Percentiles rank a stretch among this genome's conserved stretches.
Conservation (phyloP, 2,113 vertebrate species). For the Tupaia tana region DNA sequence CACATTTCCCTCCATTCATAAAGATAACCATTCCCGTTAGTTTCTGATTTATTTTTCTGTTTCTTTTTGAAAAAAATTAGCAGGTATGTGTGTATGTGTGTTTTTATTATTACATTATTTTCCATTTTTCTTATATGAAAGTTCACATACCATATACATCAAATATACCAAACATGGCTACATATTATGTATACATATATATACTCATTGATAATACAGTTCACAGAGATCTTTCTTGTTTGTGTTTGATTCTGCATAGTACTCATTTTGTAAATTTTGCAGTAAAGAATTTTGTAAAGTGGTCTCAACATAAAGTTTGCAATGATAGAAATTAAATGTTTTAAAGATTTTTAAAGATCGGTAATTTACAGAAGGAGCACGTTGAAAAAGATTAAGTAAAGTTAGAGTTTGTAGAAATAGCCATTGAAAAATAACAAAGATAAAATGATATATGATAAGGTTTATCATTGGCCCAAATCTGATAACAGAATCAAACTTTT, state of each 20-base stretch:
- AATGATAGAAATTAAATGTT: background rate
- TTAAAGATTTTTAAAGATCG: background rate
- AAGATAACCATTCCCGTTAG: background rate
- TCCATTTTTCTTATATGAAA: background rate
- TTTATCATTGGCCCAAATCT: conserved; percentile 36
- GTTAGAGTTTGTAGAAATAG: background rate
- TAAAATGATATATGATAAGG: background rate
- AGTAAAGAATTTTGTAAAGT: conserved; percentile 27
- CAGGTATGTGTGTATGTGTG: background rate
- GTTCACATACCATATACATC: background rate
- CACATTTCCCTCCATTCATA: background rate
- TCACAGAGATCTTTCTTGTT: background rate
- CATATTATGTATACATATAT: background rate
- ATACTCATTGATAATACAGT: background rate
- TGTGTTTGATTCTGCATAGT: background rate
- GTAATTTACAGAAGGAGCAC: background rate
- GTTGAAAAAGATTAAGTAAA: conserved; percentile 7
- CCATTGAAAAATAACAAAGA: background rate
- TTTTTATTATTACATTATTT: background rate
- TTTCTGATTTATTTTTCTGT: conserved; percentile 33
- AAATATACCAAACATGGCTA: background rate
- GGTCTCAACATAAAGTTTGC: background rate
- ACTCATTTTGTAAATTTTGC: background rate
- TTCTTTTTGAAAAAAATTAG: conserved; percentile 38
- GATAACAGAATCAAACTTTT: background rate